These are phyloP conservation scores for Proterorhinus semilunaris DNA, from an alignment of 2,113 vertebrate genomes.

Conservation along the genomic window DNA sequence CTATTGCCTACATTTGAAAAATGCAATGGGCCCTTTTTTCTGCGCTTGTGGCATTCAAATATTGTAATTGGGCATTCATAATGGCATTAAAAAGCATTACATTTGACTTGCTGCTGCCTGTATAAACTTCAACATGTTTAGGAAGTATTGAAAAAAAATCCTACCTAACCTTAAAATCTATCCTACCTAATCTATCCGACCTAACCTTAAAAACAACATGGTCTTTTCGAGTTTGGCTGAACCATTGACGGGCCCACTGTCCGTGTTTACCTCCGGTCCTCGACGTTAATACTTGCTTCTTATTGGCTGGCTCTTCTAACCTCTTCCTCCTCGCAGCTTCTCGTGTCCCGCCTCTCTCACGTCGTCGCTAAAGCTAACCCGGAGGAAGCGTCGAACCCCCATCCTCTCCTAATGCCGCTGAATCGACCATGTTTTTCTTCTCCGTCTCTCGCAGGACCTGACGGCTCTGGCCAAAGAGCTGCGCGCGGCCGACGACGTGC, in stretches of 20 bases:
- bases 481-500: slow-evolving; percentile 91
- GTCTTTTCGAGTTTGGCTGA: neutral
- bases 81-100: too few species aligned
- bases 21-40: too few species aligned
- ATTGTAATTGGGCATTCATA: too few species aligned
- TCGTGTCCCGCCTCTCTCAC: slow-evolving; percentile 40
- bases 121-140: too few species aligned
- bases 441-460: slow-evolving; percentile 81
- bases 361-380: neutral
- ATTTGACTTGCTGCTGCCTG: too few species aligned
- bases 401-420: neutral
- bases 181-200: too few species aligned
- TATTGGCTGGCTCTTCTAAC: slow-evolving; percentile 57
- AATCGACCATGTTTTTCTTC: neutral
- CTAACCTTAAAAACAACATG: too few species aligned
- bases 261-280: neutral
- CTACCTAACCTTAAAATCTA: too few species aligned
- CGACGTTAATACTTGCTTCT: slow-evolving; percentile 44
- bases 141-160: too few species aligned
- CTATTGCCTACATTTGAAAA: too few species aligned
- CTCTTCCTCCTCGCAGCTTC: slow-evolving; percentile 49
- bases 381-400: neutral
- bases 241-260: neutral
- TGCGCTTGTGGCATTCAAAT: too few species aligned
- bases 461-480: slow-evolving; percentile 95